phyloP scores from a whole-genome alignment of 2,888 invertebrate genomes.

The Auanema sp. region DNA sequence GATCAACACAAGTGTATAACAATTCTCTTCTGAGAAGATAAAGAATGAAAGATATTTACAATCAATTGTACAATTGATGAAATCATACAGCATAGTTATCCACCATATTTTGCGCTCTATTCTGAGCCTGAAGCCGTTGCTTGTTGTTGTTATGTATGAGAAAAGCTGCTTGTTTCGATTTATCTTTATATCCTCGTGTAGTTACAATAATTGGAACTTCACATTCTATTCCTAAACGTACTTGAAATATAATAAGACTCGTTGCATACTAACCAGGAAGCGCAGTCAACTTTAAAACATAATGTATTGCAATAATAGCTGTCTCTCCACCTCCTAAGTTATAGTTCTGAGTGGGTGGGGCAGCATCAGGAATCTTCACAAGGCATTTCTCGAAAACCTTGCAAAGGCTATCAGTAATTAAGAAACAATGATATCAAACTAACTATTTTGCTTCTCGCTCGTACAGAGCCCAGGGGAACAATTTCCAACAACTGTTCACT shows the following conservation, averaged over 20 bases:
- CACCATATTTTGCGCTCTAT: too few relatives aligned
- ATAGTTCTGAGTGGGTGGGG: conserved; percentile 51
- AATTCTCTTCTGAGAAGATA: too few relatives aligned
- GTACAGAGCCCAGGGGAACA: conserved; percentile 50
- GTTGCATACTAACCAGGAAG: conserved; percentile 39
- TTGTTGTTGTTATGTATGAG: conserved; percentile 13
- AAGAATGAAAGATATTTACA: too few relatives aligned
- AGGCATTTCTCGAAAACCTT: conserved; percentile 47
- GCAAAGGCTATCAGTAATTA: conserved; percentile 8
- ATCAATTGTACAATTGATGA: too few relatives aligned
- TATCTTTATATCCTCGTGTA: conserved; percentile 50
- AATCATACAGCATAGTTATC: too few relatives aligned
- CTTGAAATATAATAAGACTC: neutral
- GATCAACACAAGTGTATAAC: too few relatives aligned
- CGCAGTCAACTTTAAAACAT: conserved; percentile 57
- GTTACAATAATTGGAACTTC: conserved; percentile 59
- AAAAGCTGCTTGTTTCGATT: conserved; percentile 41
- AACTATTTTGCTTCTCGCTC: conserved; percentile 48
- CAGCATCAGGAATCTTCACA: conserved; percentile 52
- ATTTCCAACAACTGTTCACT: conserved; percentile 54
- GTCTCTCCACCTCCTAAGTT: conserved; percentile 36
- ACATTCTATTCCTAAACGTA: conserved; percentile 54
- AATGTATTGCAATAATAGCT: conserved; percentile 56
- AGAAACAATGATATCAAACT: conserved; percentile 1
- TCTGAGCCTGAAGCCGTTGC: too few relatives aligned